These are phyloP conservation scores for Ichneumoninae sp. DNA, from an alignment of 2,888 invertebrate species.

Conservation along the genomic window DNA sequence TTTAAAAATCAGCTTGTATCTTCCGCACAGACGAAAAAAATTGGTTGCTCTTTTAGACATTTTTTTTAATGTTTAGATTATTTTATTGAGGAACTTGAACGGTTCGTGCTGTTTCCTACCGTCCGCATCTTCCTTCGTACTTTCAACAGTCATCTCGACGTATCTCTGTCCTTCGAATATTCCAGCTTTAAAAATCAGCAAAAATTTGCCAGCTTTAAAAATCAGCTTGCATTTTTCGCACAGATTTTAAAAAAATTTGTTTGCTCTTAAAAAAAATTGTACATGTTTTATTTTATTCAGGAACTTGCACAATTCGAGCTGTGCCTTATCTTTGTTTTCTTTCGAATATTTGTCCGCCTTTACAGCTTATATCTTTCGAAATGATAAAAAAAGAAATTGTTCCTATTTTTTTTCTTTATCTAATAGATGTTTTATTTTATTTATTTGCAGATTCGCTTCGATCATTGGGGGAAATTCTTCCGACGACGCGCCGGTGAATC, in stretches of 20 bases:
- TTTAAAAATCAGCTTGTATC: no score
- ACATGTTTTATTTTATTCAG: no score
- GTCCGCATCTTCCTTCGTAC: conserved; percentile 53
- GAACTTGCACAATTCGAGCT: no score
- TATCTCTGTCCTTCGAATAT: conserved; percentile 60
- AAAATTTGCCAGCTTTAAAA: not conserved
- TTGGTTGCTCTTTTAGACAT: no score
- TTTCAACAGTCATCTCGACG: conserved; percentile 47
- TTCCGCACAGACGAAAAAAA: no score
- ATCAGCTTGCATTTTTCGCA: no score
- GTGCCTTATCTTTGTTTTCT: no score
- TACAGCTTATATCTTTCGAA: no score
- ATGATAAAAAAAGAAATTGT: not conserved
- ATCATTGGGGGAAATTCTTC: conserved; percentile 35
- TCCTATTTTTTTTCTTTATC: not conserved
- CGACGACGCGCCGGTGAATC: conserved; percentile 55
- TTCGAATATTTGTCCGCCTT: conserved; percentile 19
- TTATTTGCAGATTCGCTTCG: not conserved
- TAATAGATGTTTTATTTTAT: not conserved
- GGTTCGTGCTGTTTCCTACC: conserved; percentile 34
- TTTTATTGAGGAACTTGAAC: conserved; percentile 20
- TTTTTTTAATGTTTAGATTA: no score
- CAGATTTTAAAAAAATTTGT: no score
- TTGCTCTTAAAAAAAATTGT: no score
- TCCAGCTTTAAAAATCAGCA: no score